These are phyloP conservation scores for Netelia inedita DNA, from an alignment of 2,888 invertebrate species.

Conservation along the genomic window DNA sequence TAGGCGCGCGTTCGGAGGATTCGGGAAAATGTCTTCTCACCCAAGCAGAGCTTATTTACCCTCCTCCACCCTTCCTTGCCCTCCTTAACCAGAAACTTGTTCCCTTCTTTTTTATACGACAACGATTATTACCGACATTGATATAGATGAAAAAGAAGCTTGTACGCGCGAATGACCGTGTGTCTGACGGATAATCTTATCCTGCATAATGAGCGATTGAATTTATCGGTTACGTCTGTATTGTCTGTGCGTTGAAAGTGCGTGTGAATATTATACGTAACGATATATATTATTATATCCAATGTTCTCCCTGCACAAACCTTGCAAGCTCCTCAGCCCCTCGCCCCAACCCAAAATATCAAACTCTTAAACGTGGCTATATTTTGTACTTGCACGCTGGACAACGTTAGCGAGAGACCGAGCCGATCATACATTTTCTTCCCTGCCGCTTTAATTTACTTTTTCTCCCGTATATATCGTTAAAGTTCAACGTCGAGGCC, in stretches of 20 bases:
- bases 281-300: conserved; percentile 34
- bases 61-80: conserved; percentile 41
- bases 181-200: conserved; percentile 19
- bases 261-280: conserved; percentile 53
- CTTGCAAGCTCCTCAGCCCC: background rate
- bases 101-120: conserved; percentile 72
- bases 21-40: conserved; percentile 12
- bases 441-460: too few species aligned
- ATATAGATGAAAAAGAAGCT: conserved; percentile 48
- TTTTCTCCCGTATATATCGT: too few species aligned
- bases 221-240: conserved; percentile 27
- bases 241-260: conserved; percentile 40
- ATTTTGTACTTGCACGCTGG: background rate
- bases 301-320: conserved; percentile 3
- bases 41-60: conserved; percentile 41
- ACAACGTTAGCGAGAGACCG: too few species aligned
- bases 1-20: conserved; percentile 28
- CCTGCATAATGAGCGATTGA: conserved; percentile 25
- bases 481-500: too few species aligned
- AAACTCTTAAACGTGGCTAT: background rate
- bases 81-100: conserved; percentile 51
- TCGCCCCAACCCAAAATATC: background rate
- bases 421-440: too few species aligned
- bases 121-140: conserved; percentile 64
- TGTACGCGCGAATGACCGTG: conserved; percentile 39